Conservation (phyloP, 2,797 vertebrate genomes). For the Austrolebias charrua region DNA sequence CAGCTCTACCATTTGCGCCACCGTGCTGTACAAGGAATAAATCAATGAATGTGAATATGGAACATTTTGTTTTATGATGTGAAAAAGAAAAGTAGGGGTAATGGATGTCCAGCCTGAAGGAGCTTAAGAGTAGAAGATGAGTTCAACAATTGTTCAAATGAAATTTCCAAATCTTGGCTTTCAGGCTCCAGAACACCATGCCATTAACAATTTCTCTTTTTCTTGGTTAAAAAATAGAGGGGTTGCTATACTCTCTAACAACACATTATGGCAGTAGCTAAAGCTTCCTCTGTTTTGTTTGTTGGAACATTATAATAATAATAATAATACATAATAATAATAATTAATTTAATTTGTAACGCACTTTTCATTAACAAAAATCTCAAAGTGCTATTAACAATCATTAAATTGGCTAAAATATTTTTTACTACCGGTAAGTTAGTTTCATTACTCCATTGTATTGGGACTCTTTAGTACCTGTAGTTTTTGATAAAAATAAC, state of each 20-base stretch:
- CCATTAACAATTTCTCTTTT: background rate
- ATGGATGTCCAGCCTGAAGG: background rate
- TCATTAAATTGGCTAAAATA: background rate
- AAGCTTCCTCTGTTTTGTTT: background rate
- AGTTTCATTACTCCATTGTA: background rate
- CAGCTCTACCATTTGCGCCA: too few relatives aligned
- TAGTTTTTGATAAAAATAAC: slow-evolving; percentile 4
- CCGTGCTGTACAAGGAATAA: too few relatives aligned
- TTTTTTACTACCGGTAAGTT: background rate
- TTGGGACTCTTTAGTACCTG: background rate
- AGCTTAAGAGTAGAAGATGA: background rate
- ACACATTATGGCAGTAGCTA: background rate
- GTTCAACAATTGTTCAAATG: background rate
- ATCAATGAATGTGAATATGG: too few relatives aligned
- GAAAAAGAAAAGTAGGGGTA: background rate
- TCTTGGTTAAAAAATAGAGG: too few relatives aligned
- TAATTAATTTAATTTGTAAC: too few relatives aligned
- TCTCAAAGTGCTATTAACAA: too few relatives aligned
- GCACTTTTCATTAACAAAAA: too few relatives aligned
- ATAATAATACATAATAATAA: too few relatives aligned
- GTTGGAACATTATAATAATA: too few relatives aligned
- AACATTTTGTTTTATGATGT: too few relatives aligned
- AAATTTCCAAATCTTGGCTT: background rate
- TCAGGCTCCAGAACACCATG: background rate
- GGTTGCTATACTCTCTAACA: background rate